Base-by-base conservation (phyloP, 2,113 vertebrate genomes). In the Dipodomys stephensi region DNA sequence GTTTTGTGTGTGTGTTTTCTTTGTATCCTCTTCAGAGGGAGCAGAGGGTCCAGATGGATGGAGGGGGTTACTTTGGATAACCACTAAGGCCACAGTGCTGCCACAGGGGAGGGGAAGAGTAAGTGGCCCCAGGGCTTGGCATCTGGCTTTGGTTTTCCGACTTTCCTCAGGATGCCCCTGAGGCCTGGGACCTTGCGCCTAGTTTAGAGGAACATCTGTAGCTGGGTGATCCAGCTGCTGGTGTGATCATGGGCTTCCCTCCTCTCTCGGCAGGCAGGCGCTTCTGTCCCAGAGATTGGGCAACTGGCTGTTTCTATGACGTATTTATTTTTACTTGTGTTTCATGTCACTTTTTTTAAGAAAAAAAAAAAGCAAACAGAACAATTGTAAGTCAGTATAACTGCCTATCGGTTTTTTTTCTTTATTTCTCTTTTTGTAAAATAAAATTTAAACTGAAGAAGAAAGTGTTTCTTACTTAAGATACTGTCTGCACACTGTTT, bases 241-340 rank as follows among this genome's bases (percentile, higher is more conserved):
- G 96, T 97, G 93, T 97, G 97, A 98, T 94, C 97, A 97, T 95
- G 98, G 98, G 98, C 98, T 98, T 98, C 98, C 98, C 98, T 98
- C 98, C 97, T 98, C 98, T 98, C 97, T 98, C 86, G 67, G 73
- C 88, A 95, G 96, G 96, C 96, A 94, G 94, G 92, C 80, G 62
- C 77, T 96, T 92, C 97, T 96, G 96, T 94, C 90, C 95, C 97
- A 98, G 98, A 98, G 98, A 98, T 97, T 98, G 98, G 98, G 98
- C 98, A 98, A 98, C 98, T 98, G 98, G 98, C 98, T 98, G 98
- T 98, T 98, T 98, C 98, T 98, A 98, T 98, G 97, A 98, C 98
- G 97, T 98, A 98, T 98, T 98, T 98, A 98, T 98, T 98, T 98
- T 98, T 98, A 98, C 98, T 98, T 98, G 98, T 98, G 98, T 98